Conservation (phyloP, 2,113 vertebrate species). For the Actinemys pallida region DNA sequence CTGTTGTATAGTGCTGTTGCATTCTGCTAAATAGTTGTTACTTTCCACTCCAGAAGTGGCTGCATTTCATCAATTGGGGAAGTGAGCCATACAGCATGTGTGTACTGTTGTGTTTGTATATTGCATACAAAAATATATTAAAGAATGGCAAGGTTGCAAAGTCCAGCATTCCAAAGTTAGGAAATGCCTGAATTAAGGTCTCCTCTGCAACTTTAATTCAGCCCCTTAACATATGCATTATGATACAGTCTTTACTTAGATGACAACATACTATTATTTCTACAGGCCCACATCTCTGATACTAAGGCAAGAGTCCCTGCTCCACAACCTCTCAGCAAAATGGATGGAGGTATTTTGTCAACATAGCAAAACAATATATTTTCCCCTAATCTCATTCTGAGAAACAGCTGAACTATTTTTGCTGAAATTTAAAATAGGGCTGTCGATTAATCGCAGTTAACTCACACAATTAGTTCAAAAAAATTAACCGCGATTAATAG, state of each 20-base stretch:
- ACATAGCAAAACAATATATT: background rate
- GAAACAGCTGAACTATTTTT: background rate
- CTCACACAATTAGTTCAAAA: background rate
- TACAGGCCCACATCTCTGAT: background rate
- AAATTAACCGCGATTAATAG: rapidly evolving
- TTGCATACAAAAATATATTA: background rate
- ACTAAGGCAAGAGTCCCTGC: background rate
- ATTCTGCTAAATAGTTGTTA: background rate
- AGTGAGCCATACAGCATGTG: background rate
- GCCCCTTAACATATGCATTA: background rate
- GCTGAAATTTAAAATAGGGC: background rate
- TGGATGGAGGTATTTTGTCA: background rate
- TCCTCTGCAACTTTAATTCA: rapidly evolving
- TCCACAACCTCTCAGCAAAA: background rate
- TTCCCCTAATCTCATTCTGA: rapidly evolving
- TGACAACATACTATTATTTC: background rate
- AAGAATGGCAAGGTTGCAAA: background rate
- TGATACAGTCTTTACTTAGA: conserved; percentile 8
- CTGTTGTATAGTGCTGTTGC: background rate
- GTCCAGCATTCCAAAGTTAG: background rate
- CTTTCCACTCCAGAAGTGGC: background rate
- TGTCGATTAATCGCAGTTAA: no score
- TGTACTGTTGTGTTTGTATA: background rate
- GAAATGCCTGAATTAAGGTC: background rate
- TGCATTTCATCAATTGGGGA: background rate